Percentiles rank a stretch among this genome's conserved stretches.
These are phyloP conservation scores for Tipula unca DNA, from an alignment of 2,888 invertebrate species.

Conservation along the genomic window DNA sequence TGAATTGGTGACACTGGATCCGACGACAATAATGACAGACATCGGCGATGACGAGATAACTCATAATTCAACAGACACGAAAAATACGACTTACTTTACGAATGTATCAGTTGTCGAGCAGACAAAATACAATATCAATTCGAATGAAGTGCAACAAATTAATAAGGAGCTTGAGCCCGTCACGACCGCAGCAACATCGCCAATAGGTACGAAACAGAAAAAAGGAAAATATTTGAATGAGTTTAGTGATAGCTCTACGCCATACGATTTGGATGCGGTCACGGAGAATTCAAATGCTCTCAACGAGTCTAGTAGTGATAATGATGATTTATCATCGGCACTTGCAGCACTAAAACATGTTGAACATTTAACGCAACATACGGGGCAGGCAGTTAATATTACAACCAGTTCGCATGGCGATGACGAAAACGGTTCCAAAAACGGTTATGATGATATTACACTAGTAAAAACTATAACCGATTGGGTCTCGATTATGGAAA, in stretches of 20 bases:
- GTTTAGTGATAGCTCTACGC: background rate
- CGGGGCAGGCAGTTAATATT: constrained; percentile 19
- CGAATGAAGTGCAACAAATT: constrained; percentile 22
- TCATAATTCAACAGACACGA: background rate
- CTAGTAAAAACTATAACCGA: constrained; percentile 23
- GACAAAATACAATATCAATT: background rate
- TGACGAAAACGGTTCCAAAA: constrained; percentile 15
- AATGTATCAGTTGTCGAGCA: background rate
- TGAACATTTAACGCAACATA: constrained; percentile 21
- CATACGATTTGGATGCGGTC: background rate
- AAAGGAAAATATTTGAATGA: constrained; percentile 34
- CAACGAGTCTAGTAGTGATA: constrained; percentile 33
- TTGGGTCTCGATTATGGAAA: constrained; percentile 24
- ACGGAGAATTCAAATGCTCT: constrained; percentile 35
- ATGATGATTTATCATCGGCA: constrained; percentile 34
- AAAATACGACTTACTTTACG: background rate
- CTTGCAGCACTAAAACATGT: constrained; percentile 35
- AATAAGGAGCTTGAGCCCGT: background rate
- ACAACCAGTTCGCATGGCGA: constrained; percentile 23
- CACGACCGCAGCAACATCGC: constrained; percentile 24
- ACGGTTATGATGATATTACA: background rate
- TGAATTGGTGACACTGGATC: background rate
- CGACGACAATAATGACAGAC: background rate
- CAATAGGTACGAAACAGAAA: constrained; percentile 30
- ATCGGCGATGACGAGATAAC: background rate